Evolutionary conservation across 2,888 invertebrate genomes (phyloP).

Genomic region (Neoaliturus tenellus): DNA sequence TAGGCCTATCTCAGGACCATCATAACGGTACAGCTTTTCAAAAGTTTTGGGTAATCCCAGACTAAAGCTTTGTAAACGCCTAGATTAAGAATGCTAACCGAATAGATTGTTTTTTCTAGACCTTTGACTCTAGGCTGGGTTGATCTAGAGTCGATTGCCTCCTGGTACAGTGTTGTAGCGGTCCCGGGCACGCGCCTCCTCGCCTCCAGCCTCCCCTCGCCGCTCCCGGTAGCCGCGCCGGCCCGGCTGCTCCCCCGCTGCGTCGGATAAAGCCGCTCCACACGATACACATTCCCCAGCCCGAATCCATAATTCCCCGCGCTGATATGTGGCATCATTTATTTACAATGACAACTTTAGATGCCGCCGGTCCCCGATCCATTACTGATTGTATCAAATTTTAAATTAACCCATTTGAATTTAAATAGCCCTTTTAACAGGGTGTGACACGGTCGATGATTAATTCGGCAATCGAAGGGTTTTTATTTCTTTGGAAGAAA

Average conservation of each 20-base stretch:
- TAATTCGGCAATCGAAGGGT: slow-evolving; percentile 15
- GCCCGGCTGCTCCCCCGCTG: not conserved
- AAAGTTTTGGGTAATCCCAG: too few relatives aligned
- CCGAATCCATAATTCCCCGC: slow-evolving; percentile 50
- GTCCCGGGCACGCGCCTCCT: not conserved
- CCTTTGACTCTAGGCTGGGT: too few relatives aligned
- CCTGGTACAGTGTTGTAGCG: too few relatives aligned
- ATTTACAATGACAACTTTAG: slow-evolving; percentile 50
- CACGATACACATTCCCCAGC: slow-evolving; percentile 48
- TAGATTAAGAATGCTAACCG: too few relatives aligned
- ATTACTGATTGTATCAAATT: slow-evolving; percentile 43
- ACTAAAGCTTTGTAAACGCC: too few relatives aligned
- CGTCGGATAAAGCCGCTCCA: not conserved
- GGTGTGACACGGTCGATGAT: slow-evolving; percentile 9
- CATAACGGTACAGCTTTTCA: too few relatives aligned
- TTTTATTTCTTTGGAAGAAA: slow-evolving; percentile 8
- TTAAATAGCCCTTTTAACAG: slow-evolving; percentile 43
- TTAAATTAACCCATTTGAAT: slow-evolving; percentile 52
- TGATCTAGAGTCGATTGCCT: too few relatives aligned
- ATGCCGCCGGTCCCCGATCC: slow-evolving; percentile 28
- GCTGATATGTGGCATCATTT: slow-evolving; percentile 54
- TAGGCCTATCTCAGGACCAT: too few relatives aligned
- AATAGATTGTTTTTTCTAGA: too few relatives aligned
- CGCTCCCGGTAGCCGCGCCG: not conserved
- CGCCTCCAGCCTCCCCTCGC: too few relatives aligned